Conservation (phyloP, 2,888 invertebrate species). For the Ypsolopha sequella region DNA sequence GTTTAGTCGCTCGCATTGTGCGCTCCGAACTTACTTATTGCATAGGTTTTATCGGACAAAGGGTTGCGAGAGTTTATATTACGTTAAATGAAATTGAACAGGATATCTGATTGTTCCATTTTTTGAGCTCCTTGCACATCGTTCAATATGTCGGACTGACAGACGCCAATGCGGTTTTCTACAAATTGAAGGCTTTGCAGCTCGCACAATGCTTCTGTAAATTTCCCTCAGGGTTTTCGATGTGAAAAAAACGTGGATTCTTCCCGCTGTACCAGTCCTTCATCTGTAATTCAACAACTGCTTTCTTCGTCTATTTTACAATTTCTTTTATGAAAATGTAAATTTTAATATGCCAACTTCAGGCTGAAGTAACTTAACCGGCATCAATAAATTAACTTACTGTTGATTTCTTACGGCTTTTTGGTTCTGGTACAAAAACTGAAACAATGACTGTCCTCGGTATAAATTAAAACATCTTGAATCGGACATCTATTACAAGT, state of each 20-base stretch:
- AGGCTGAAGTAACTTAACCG: too few relatives aligned
- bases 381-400: too few relatives aligned
- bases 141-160: slow-evolving; percentile 52
- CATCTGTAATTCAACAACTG: slow-evolving; percentile 55
- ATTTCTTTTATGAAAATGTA: slow-evolving; percentile 5
- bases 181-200: slow-evolving; percentile 60
- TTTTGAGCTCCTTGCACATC: slow-evolving; percentile 7
- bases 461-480: too few relatives aligned
- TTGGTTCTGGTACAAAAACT: too few relatives aligned
- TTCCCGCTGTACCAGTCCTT: slow-evolving; percentile 38
- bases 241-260: slow-evolving; percentile 42
- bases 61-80: not conserved
- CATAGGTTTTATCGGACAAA: slow-evolving; percentile 34
- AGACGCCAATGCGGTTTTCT: slow-evolving; percentile 48
- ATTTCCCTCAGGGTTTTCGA: slow-evolving; percentile 59
- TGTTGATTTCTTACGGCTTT: too few relatives aligned
- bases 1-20: slow-evolving; percentile 52
- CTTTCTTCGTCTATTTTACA: slow-evolving; percentile 40
- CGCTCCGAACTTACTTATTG: slow-evolving; percentile 46
- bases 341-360: not conserved
- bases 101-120: not conserved
- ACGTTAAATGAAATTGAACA: not conserved
- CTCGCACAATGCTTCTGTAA: slow-evolving; percentile 36
- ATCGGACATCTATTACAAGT: too few relatives aligned
- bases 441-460: too few relatives aligned